Conservation (phyloP, 2,888 invertebrate genomes). For the Drosophila greeni region DNA sequence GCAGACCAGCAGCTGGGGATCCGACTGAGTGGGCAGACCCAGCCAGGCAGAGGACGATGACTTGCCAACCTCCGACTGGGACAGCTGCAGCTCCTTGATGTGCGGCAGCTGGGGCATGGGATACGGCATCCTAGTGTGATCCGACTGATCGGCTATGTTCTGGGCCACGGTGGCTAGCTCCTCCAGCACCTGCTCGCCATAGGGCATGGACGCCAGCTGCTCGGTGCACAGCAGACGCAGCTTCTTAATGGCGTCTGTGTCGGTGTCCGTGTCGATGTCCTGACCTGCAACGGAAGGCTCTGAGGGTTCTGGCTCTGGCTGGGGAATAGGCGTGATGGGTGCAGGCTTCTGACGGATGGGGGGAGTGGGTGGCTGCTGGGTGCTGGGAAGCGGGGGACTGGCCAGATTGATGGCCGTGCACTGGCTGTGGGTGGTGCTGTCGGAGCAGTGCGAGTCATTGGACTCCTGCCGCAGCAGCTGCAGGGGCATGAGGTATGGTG, state of each 20-base stretch:
- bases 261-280: constrained; percentile 9
- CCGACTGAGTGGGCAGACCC: constrained; percentile 82
- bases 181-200: constrained; percentile 84
- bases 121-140: constrained; percentile 78
- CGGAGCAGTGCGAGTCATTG: constrained; percentile 83
- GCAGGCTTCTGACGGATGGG: constrained; percentile 33
- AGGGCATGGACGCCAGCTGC: constrained; percentile 84
- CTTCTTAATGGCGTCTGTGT: constrained; percentile 78
- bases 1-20: constrained; percentile 83
- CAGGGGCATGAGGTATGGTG: constrained; percentile 12
- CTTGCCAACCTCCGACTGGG: constrained; percentile 15
- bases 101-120: constrained; percentile 80
- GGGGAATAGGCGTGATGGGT: constrained; percentile 25
- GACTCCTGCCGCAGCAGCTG: constrained; percentile 81
- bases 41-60: constrained; percentile 79
- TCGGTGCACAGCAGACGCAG: constrained; percentile 84
- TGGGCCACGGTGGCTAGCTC: constrained; percentile 84
- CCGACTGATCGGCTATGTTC: constrained; percentile 69
- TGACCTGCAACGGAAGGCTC: constrained; percentile 56
- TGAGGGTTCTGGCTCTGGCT: constrained; percentile 41
- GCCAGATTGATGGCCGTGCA: constrained; percentile 81
- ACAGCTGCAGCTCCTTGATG: constrained; percentile 78
- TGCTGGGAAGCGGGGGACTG: constrained; percentile 63
- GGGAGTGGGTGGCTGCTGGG: constrained; percentile 41
- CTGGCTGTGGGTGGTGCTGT: constrained; percentile 83